phyloP scores from a whole-genome alignment of 2,888 invertebrate genomes.

The Philhelius pedissequus region DNA sequence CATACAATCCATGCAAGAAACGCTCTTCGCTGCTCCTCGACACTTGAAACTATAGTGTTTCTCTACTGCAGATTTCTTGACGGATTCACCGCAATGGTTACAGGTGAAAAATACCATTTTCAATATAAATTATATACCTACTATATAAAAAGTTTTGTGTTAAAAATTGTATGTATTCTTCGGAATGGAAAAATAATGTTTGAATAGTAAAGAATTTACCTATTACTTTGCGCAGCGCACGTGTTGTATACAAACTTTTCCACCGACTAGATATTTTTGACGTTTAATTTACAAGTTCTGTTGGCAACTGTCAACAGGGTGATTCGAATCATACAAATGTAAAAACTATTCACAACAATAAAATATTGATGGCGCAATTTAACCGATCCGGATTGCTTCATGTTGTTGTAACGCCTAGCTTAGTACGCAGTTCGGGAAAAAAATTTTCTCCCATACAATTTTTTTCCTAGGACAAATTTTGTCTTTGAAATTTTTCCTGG shows the following conservation, averaged over 20 bases:
- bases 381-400: too few relatives aligned
- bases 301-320: neutral
- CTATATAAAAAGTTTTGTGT: neutral
- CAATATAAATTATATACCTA: neutral
- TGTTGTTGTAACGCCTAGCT: too few relatives aligned
- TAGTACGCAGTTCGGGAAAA: too few relatives aligned
- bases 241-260: slow-evolving; percentile 36
- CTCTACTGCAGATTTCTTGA: slow-evolving; percentile 94
- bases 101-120: slow-evolving; percentile 97
- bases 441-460: too few relatives aligned
- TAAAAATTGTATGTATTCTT: neutral
- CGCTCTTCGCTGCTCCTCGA: slow-evolving; percentile 82
- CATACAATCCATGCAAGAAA: slow-evolving; percentile 96
- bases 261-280: neutral
- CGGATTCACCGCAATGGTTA: slow-evolving; percentile 92
- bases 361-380: too few relatives aligned
- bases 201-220: slow-evolving; percentile 8
- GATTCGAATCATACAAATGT: neutral
- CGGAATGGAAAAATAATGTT: neutral
- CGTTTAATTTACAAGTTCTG: neutral
- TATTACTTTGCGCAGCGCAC: slow-evolving; percentile 54
- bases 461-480: too few relatives aligned
- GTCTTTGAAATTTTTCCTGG: too few relatives aligned
- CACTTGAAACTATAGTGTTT: slow-evolving; percentile 89
- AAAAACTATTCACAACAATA: neutral